Conservation (phyloP, 1,140 invertebrate genomes). For the Homarus americanus region DNA sequence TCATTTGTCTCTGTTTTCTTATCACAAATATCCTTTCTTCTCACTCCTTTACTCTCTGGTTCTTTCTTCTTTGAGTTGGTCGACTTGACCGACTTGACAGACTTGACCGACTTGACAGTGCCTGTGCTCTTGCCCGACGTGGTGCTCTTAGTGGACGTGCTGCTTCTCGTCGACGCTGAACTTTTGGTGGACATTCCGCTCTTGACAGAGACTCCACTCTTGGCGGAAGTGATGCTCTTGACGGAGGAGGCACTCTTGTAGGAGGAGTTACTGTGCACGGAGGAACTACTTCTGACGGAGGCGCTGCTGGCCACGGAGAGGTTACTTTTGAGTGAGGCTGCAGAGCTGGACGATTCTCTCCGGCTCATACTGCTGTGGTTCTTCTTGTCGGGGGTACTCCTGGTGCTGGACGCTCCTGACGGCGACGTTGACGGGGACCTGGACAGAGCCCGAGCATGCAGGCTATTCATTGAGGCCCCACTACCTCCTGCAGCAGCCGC, state of each 20-base stretch:
- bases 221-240: conserved; percentile 34
- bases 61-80: conserved; percentile 46
- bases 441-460: conserved; percentile 17
- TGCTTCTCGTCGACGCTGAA: conserved; percentile 22
- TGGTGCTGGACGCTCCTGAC: conserved; percentile 21
- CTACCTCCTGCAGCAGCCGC: neutral
- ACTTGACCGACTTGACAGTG: conserved; percentile 13
- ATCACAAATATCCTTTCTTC: conserved; percentile 52
- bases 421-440: conserved; percentile 57
- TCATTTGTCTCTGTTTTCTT: conserved; percentile 33
- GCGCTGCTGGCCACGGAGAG: conserved; percentile 32
- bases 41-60: conserved; percentile 50
- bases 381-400: conserved; percentile 38
- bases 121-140: conserved; percentile 36
- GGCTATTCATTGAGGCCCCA: conserved; percentile 8
- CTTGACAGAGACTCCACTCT: conserved; percentile 45
- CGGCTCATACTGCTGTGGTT: conserved; percentile 21
- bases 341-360: conserved; percentile 34
- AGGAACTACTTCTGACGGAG: conserved; percentile 52
- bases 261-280: conserved; percentile 45
- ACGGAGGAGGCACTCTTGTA: conserved; percentile 40
- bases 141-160: conserved; percentile 29
- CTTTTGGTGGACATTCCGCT: conserved; percentile 42
- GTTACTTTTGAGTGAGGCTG: conserved; percentile 49
- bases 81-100: conserved; percentile 38